Conservation (phyloP, 2,888 invertebrate species). For the Euzophera pinguis region DNA sequence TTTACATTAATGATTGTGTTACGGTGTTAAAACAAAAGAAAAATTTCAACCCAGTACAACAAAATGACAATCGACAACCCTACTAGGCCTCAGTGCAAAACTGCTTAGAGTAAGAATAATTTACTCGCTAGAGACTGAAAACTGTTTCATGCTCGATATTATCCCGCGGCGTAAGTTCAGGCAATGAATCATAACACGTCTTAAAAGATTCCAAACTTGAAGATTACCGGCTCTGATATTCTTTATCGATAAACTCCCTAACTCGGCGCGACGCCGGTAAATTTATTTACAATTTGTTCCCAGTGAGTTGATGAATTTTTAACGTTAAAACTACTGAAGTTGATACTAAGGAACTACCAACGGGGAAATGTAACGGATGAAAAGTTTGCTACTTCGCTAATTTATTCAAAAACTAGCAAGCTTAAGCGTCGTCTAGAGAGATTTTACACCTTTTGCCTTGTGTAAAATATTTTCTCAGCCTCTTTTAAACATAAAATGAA, state of each 20-base stretch:
- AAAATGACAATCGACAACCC: background rate
- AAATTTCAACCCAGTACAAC: too few relatives aligned
- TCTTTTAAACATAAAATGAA: too few relatives aligned
- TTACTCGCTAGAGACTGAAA: slow-evolving; percentile 1
- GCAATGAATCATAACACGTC: slow-evolving; percentile 4
- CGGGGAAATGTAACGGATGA: background rate
- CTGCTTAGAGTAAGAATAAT: slow-evolving; percentile 7
- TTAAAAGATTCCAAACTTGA: background rate
- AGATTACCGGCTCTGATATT: background rate
- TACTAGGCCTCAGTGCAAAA: background rate
- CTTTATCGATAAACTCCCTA: background rate
- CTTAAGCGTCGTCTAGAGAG: background rate
- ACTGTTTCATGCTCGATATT: slow-evolving; percentile 6
- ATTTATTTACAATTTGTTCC: background rate
- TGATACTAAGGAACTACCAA: background rate
- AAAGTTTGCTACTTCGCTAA: background rate
- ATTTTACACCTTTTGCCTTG: background rate
- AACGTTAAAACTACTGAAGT: background rate
- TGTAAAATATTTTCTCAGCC: too few relatives aligned
- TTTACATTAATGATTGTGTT: background rate
- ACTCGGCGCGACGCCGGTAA: background rate
- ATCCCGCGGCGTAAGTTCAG: background rate
- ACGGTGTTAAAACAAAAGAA: too few relatives aligned
- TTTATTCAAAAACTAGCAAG: background rate
- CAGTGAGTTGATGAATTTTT: background rate